Conservation (phyloP, 2,888 invertebrate species). For the Prosopocoilus inquinatus region DNA sequence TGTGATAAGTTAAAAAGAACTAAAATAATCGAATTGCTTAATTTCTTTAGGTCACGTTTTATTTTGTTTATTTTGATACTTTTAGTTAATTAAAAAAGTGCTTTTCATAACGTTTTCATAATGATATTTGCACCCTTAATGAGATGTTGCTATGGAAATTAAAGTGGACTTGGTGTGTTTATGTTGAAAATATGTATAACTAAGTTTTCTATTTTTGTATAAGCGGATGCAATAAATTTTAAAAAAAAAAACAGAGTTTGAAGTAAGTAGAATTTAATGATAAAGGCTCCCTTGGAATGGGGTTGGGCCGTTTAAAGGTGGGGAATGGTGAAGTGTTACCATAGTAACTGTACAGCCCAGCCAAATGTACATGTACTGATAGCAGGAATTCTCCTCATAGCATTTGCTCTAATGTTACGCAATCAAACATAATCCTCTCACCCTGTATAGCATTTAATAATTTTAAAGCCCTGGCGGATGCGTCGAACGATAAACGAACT, state of each 20-base stretch:
- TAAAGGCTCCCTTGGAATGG: constrained; percentile 13
- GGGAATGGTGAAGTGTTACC: constrained; percentile 22
- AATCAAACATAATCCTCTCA: constrained; percentile 21
- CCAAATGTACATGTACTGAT: constrained; percentile 22
- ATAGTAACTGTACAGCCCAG: constrained; percentile 25
- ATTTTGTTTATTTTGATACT: too few species aligned
- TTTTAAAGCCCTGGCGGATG: not conserved
- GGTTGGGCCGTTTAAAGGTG: constrained; percentile 17
- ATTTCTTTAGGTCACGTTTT: too few species aligned
- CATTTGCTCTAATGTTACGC: constrained; percentile 16
- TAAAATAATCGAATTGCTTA: too few species aligned
- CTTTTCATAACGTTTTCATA: too few species aligned
- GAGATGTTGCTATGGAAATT: too few species aligned
- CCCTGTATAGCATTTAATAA: constrained; percentile 23
- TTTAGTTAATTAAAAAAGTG: too few species aligned
- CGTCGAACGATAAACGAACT: not conserved
- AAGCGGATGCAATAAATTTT: not conserved
- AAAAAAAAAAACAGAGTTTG: constrained; percentile 4
- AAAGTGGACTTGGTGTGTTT: too few species aligned
- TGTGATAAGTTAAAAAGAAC: too few species aligned
- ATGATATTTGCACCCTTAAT: too few species aligned
- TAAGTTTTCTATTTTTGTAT: too few species aligned
- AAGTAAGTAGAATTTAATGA: constrained; percentile 20
- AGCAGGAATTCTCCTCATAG: constrained; percentile 17
- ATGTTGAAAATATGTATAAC: too few species aligned